phyloP scores from a whole-genome alignment of 2,113 vertebrate genomes.

The Cottus gobio region DNA sequence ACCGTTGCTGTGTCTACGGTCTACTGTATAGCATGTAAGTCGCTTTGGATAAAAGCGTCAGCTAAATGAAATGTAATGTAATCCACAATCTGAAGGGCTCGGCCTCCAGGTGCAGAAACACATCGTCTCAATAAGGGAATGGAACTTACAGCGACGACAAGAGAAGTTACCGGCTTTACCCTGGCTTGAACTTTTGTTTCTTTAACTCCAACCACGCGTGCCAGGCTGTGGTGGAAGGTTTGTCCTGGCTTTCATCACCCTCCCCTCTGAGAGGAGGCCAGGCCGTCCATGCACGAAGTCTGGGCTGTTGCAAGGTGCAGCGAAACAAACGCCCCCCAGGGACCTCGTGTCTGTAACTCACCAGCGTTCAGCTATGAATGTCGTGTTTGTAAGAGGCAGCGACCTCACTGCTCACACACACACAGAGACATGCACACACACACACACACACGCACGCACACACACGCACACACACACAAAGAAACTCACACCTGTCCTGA shows the following conservation, averaged over 20 bases:
- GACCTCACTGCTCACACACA: conserved; percentile 5
- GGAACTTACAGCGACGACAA: background rate
- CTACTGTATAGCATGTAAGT: too few relatives aligned
- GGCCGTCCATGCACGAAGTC: conserved; percentile 4
- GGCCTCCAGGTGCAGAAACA: too few relatives aligned
- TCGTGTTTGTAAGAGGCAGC: conserved; percentile 1
- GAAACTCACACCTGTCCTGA: conserved; percentile 43
- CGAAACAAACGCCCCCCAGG: conserved; percentile 26
- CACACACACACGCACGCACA: conserved; percentile 9
- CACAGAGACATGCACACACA: conserved; percentile 6
- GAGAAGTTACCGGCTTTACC: background rate
- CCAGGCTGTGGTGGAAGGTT: background rate
- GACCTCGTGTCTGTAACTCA: conserved; percentile 31
- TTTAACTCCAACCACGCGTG: background rate
- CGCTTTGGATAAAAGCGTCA: too few relatives aligned
- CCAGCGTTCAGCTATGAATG: background rate
- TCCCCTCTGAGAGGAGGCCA: conserved; percentile 13
- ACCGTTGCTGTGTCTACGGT: too few relatives aligned
- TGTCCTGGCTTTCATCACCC: conserved; percentile 8
- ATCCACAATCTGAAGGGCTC: too few relatives aligned
- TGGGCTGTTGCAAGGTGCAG: conserved; percentile 20
- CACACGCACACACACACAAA: background rate
- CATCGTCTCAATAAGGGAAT: too few relatives aligned
- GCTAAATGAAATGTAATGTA: too few relatives aligned
- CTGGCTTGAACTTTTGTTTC: background rate